Evolutionary conservation across 2,888 invertebrate genomes (phyloP), one percentile per base, ranked within the genome.

Genomic region (Zygogramma bicolorata): DNA sequence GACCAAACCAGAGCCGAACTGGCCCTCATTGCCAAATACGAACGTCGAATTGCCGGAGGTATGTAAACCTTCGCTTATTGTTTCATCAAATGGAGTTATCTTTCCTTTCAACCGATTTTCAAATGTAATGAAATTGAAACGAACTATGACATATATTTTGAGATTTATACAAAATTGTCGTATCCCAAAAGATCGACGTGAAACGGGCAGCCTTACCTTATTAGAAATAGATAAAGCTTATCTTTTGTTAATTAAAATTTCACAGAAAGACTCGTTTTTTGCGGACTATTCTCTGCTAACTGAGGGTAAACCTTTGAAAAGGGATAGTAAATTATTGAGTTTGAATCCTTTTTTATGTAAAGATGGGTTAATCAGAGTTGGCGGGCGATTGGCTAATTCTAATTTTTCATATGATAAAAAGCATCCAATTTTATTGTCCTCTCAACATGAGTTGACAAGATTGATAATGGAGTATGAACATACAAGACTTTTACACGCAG

Each of bases 341-440:
- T 57, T 78, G 10, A 74, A 76, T 65, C 76, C 75, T 0, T 75
- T 76, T 59, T 15, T 78, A 4, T 74, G 75, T 57, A 46, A 68
- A 31, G 57, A 63, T 38, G 68, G 65, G 13, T 3, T 78, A 5
- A 22, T 79, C 22, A 60, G 77, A 62, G 77, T 80, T 8, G 75
- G 79, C 3, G 75, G 77, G 13, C 25, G 76, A 38, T 25, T 79
- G 3, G 27, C 42, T 18, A 61, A 75, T 67, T 71, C 79, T 4
- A 27, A 71, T 20, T 66, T 73, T 27, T 38, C 65, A n/a, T 74
- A 65, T 63, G 69, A 75, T 29, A 70, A 73, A 61, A 80, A 76
- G 69, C 70, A 74, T 73, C 77, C 76, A 20, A 49, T 76, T 38
- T 34, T 80, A n/a, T 65, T 80, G 38, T 60, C 73, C 2, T 20